Percentiles rank a stretch among this genome's conserved stretches.
phyloP scores from a whole-genome alignment of 2,888 invertebrate genomes.

The Diaphora mendica region DNA sequence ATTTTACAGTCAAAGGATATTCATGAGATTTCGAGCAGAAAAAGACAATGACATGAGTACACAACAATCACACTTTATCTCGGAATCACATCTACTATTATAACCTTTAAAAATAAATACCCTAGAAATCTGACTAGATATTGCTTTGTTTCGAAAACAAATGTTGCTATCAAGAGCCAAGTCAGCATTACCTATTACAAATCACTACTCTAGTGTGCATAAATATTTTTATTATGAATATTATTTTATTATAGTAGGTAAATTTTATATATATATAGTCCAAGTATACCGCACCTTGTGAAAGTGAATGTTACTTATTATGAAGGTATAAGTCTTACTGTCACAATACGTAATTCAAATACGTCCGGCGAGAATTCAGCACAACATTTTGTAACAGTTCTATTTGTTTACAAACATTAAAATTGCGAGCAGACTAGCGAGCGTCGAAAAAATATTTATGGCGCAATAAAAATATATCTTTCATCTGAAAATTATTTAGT shows the following conservation, averaged over 20 bases:
- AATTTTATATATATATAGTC: neutral
- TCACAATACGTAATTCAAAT: slow-evolving; percentile 19
- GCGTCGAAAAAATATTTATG: slow-evolving; percentile 6
- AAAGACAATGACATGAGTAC: slow-evolving; percentile 63
- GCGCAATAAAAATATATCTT: slow-evolving; percentile 3
- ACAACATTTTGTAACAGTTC: slow-evolving; percentile 9
- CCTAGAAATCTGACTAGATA: slow-evolving; percentile 18
- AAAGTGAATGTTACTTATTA: slow-evolving; percentile 14
- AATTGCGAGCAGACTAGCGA: neutral
- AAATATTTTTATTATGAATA: slow-evolving; percentile 1
- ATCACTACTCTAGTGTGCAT: slow-evolving; percentile 30
- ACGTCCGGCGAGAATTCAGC: slow-evolving; percentile 1
- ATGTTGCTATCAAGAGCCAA: neutral
- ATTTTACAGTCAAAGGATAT: slow-evolving; percentile 42
- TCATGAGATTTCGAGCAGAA: slow-evolving; percentile 33
- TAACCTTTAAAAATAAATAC: slow-evolving; percentile 54
- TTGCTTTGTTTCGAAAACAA: neutral
- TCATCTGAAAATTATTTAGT: neutral
- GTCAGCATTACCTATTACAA: neutral
- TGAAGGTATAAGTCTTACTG: slow-evolving; percentile 13
- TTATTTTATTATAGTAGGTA: neutral
- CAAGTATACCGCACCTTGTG: slow-evolving; percentile 5
- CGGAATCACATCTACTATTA: slow-evolving; percentile 63
- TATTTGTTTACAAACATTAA: slow-evolving; percentile 23
- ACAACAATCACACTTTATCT: slow-evolving; percentile 70